Evolutionary conservation across 2,113 vertebrate species (phyloP).

Genomic region (Azemiops feae): DNA sequence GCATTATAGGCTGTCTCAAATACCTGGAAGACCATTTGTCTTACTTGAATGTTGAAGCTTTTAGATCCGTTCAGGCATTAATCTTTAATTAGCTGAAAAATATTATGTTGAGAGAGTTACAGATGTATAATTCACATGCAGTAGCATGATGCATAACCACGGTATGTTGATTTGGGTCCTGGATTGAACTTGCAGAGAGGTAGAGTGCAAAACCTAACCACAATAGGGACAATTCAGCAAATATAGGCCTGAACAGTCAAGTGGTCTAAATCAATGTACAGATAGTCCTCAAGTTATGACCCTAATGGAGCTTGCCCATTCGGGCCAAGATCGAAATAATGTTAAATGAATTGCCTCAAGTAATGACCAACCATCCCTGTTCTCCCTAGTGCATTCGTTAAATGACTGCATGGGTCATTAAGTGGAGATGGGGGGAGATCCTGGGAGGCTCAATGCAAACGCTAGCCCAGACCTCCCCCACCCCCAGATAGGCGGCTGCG

Average conservation of each 20-base stretch:
- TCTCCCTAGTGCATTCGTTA: background rate
- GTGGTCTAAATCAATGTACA: background rate
- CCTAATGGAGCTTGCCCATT: background rate
- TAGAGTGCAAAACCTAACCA: background rate
- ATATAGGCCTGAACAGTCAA: background rate
- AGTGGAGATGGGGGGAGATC: background rate
- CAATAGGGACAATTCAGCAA: background rate
- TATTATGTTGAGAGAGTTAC: conserved; percentile 57
- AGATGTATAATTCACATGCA: conserved; percentile 52
- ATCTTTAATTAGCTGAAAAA: conserved; percentile 71
- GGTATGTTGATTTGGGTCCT: background rate
- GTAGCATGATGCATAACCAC: background rate
- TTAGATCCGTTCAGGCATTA: conserved; percentile 70
- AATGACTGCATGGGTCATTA: background rate
- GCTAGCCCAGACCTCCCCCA: background rate
- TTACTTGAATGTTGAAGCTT: conserved; percentile 69
- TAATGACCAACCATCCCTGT: background rate
- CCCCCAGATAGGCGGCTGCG: background rate
- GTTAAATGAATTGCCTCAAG: background rate
- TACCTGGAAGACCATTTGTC: conserved; percentile 62
- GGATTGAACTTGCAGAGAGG: background rate
- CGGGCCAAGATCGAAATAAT: background rate
- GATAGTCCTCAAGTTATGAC: background rate
- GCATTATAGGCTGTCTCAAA: conserved; percentile 57
- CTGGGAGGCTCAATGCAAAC: background rate